These are phyloP conservation scores for Falco columbarius DNA, from an alignment of 2,797 vertebrate genomes.

Conservation along the genomic window DNA sequence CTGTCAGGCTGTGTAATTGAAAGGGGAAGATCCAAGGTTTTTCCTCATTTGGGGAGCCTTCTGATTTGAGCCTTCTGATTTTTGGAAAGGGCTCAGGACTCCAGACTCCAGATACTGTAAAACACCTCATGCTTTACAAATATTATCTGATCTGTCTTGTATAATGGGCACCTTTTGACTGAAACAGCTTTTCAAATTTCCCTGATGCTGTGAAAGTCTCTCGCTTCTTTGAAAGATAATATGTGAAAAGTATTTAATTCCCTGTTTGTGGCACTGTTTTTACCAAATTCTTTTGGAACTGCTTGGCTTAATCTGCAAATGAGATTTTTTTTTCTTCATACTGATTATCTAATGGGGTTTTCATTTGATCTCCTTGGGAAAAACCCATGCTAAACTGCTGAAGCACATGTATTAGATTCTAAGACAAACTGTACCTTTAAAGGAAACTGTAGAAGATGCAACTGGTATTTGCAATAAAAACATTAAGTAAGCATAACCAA, in stretches of 20 bases:
- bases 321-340: background rate
- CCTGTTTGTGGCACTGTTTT: background rate
- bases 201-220: background rate
- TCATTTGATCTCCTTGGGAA: constrained; percentile 64
- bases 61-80: background rate
- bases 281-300: background rate
- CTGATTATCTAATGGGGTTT: constrained; percentile 26
- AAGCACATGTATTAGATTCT: background rate
- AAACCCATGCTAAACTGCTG: background rate
- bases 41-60: background rate
- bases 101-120: background rate
- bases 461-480: background rate
- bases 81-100: background rate
- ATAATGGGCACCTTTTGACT: background rate
- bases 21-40: background rate
- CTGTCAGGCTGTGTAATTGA: background rate
- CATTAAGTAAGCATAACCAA: constrained; percentile 1
- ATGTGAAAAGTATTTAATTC: background rate
- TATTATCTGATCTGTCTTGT: background rate
- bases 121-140: background rate
- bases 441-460: constrained; percentile 34
- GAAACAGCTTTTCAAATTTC: background rate
- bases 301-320: constrained; percentile 16
- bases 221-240: background rate
- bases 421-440: background rate